Percentiles rank a stretch among this genome's conserved stretches.
Evolutionary conservation across 2,797 vertebrate genomes (phyloP).

Genomic region (Intellagama lesueurii): DNA sequence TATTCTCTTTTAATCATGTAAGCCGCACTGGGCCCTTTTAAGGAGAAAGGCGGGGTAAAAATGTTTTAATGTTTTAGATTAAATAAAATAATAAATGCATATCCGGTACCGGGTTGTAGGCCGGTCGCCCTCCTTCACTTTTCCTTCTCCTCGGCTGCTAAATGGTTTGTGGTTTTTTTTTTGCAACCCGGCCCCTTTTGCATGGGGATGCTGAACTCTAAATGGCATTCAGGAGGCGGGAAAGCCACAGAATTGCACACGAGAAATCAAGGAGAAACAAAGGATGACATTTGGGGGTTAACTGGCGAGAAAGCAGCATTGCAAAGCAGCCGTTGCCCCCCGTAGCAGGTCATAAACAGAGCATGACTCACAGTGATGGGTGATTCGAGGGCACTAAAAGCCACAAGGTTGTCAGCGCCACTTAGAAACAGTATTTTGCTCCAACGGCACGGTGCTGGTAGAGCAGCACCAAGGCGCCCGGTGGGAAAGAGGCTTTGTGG

Average conservation of each 20-base stretch:
- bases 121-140: not conserved
- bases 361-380: not conserved
- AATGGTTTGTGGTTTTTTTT: not conserved
- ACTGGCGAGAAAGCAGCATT: not conserved
- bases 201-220: not conserved
- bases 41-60: too few relatives aligned
- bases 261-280: not conserved
- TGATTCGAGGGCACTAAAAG: not conserved
- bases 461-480: not conserved
- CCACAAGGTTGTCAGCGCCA: not conserved
- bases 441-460: not conserved
- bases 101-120: not conserved
- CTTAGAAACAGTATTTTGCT: not conserved
- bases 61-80: too few relatives aligned
- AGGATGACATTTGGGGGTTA: not conserved
- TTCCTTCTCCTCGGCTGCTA: too few relatives aligned
- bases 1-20: too few relatives aligned
- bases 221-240: not conserved
- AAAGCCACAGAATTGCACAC: not conserved
- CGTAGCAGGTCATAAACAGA: not conserved
- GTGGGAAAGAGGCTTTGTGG: too few relatives aligned
- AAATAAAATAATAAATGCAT: too few relatives aligned
- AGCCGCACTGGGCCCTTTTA: too few relatives aligned
- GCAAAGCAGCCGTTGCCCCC: not conserved
- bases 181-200: not conserved